These are phyloP conservation scores for Melanerpes aurifrons DNA, from an alignment of 2,113 vertebrate species.

Conservation along the genomic window DNA sequence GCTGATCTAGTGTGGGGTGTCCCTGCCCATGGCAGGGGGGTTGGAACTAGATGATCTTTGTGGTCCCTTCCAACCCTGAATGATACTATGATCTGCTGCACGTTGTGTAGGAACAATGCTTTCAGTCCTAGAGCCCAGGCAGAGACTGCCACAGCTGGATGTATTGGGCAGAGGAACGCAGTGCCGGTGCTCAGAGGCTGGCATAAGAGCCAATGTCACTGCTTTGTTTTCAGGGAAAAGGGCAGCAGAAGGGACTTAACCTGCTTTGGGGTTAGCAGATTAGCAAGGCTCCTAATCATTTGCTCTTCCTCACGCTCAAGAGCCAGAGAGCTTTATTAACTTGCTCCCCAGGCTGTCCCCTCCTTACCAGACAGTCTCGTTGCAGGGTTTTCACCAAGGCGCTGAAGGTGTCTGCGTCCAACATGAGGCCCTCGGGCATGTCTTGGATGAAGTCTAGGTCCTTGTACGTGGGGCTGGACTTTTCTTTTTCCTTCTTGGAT, in stretches of 20 bases:
- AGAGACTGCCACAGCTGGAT: background rate
- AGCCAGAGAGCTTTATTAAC: background rate
- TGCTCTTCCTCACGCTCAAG: background rate
- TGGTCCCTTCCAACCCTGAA: no score
- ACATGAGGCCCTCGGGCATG: constrained; percentile 88
- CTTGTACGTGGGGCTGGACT: constrained; percentile 92
- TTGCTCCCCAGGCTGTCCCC: background rate
- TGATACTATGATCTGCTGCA: background rate
- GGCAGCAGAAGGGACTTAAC: background rate
- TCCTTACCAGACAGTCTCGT: constrained; percentile 94
- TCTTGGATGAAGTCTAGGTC: constrained; percentile 98
- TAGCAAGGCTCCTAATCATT: background rate
- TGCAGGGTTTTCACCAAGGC: constrained; percentile 94
- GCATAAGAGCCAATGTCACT: background rate
- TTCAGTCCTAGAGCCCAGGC: background rate
- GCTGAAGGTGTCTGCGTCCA: constrained; percentile 92
- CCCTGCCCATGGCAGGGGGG: no score
- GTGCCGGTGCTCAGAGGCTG: background rate
- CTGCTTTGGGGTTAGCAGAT: background rate
- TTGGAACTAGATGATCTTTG: no score
- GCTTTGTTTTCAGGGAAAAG: background rate
- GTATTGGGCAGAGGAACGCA: background rate
- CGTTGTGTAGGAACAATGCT: fast-evolving
- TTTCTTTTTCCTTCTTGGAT: constrained; percentile 95
- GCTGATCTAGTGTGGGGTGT: no score